Conservation (phyloP, 1,140 invertebrate genomes). For the Matsumurasca onukii region DNA sequence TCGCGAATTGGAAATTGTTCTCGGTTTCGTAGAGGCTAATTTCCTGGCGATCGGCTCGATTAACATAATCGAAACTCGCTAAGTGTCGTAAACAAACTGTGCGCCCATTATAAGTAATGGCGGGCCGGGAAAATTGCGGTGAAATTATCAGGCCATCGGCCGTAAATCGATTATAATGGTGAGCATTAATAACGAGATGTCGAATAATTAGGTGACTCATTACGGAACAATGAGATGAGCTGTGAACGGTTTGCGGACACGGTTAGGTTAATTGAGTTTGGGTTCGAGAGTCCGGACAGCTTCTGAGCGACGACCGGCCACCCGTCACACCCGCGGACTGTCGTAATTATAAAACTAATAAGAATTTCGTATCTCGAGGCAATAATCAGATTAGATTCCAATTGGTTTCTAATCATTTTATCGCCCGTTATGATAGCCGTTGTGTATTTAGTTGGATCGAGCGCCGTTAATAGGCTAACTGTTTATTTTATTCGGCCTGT, state of each 20-base stretch:
- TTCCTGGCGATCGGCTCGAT: conserved; percentile 13
- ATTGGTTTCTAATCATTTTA: conserved; percentile 23
- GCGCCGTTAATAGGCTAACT: conserved; percentile 18
- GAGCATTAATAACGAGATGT: conserved; percentile 18
- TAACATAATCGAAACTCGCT: conserved; percentile 10
- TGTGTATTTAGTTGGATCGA: conserved; percentile 10
- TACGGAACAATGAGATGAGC: neutral
- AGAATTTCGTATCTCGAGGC: conserved; percentile 13
- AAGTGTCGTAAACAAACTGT: conserved; percentile 15
- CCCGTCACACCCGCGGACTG: neutral
- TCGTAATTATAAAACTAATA: conserved; percentile 26
- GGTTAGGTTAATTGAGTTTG: neutral
- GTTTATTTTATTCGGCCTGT: conserved; percentile 15
- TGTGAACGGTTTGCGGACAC: conserved; percentile 5
- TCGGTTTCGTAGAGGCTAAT: neutral
- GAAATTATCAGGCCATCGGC: conserved; percentile 13
- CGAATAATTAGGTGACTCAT: conserved; percentile 25
- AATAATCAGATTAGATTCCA: conserved; percentile 25
- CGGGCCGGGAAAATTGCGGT: conserved; percentile 10
- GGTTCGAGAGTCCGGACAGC: no score
- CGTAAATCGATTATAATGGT: conserved; percentile 23
- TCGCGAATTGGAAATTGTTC: neutral
- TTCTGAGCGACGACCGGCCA: no score
- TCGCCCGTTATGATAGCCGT: conserved; percentile 20
- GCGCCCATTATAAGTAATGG: conserved; percentile 17